Evolutionary conservation across 2,113 vertebrate species (phyloP).

Genomic region (Periophthalmus modestus): DNA sequence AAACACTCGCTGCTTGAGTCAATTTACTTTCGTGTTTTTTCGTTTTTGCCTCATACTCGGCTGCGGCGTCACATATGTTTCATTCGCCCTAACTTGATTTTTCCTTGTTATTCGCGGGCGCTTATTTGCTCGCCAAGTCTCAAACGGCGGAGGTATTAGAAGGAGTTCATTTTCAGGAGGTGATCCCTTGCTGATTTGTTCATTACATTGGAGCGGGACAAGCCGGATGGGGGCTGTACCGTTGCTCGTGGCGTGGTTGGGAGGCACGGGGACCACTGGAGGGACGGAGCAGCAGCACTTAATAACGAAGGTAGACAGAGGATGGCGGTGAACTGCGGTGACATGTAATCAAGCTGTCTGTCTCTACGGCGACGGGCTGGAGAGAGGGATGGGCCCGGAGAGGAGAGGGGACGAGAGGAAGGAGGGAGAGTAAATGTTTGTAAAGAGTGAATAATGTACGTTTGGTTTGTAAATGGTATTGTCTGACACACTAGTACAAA

Average conservation of each 20-base stretch:
- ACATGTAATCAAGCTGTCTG: constrained; percentile 71
- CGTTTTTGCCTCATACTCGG: neutral
- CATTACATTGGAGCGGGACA: constrained; percentile 62
- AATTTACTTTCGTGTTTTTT: constrained; percentile 48
- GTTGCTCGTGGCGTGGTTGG: constrained; percentile 42
- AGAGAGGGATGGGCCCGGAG: neutral
- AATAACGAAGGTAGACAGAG: constrained; percentile 74
- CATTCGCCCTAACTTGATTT: constrained; percentile 67
- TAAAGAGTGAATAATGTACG: neutral
- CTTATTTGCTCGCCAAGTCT: constrained; percentile 63
- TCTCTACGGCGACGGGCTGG: constrained; percentile 29
- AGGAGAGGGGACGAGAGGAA: neutral
- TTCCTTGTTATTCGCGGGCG: constrained; percentile 66
- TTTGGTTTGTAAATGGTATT: neutral
- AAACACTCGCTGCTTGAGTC: constrained; percentile 60
- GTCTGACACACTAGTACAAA: neutral
- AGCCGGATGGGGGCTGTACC: constrained; percentile 23
- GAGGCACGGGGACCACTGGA: constrained; percentile 50
- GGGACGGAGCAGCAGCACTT: constrained; percentile 63
- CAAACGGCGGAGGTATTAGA: constrained; percentile 66
- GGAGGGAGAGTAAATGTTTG: constrained; percentile 1
- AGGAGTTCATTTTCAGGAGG: constrained; percentile 64
- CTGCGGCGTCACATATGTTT: constrained; percentile 64
- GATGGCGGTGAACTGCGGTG: constrained; percentile 73
- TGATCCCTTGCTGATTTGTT: constrained; percentile 73